A percentile compares a stretch with the other conserved stretches of the same genome.
These are phyloP conservation scores for Caprella mutica DNA, from an alignment of 2,888 invertebrate species.

Conservation along the genomic window DNA sequence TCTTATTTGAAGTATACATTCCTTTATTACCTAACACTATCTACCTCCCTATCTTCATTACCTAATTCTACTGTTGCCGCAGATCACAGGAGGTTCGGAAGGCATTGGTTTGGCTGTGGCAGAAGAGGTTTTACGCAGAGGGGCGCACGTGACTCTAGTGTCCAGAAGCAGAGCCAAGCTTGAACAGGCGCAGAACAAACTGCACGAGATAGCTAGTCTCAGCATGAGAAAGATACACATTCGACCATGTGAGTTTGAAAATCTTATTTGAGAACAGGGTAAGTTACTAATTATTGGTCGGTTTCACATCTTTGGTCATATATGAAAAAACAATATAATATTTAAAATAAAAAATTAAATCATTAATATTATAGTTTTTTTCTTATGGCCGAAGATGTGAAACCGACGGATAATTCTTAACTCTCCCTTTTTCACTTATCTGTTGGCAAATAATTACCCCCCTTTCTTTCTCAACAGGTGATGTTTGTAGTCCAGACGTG, in stretches of 20 bases:
- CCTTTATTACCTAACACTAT: not conserved
- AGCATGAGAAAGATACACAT: conserved; percentile 36
- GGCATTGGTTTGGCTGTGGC: conserved; percentile 85
- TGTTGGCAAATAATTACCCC: too few species aligned
- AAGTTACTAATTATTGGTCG: too few species aligned
- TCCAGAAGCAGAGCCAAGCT: conserved; percentile 67
- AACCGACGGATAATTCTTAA: too few species aligned
- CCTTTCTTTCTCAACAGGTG: conserved; percentile 44
- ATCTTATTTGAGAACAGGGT: not conserved
- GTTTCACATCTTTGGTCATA: too few species aligned
- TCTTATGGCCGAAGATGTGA: too few species aligned
- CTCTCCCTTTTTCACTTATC: not conserved
- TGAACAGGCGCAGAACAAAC: conserved; percentile 51
- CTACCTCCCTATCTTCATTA: too few species aligned
- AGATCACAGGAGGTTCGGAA: conserved; percentile 86
- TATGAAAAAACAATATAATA: too few species aligned
- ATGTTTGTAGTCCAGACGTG: conserved; percentile 55
- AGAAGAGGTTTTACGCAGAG: conserved; percentile 59
- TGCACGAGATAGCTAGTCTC: conserved; percentile 37
- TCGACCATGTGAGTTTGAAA: conserved; percentile 38
- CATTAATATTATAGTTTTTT: too few species aligned
- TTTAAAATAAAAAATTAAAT: too few species aligned
- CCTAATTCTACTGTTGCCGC: not conserved
- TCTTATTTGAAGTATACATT: too few species aligned
- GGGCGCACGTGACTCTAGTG: conserved; percentile 81